Evolutionary conservation across 2,797 vertebrate genomes (phyloP), one percentile per base, ranked within the genome.

Genomic region (Mormyrus hasselquistii): DNA sequence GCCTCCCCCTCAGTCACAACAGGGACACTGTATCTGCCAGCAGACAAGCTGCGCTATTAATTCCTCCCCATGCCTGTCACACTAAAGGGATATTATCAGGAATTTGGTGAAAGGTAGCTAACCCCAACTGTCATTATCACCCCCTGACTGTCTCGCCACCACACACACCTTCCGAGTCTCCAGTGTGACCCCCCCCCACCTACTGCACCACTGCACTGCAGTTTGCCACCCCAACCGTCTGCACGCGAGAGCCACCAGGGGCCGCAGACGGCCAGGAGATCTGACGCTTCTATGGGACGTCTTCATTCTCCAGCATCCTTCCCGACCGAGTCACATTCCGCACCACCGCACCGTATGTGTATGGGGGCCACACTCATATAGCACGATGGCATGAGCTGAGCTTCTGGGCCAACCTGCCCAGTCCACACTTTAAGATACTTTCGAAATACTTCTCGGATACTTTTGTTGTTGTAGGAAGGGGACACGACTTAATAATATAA

Each of bases 41-140:
- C 93, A 93, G 95, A 95, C 95, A 94, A 95, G 93, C 93, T 87
- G 55, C 2, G 14, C 88, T 93, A 95, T 96, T 92, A 94, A 95
- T 87, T 76, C n/a, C 19, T 14, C 49, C 49, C 84, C 49, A 44
- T 16, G 62, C 50, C 84, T 50, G 59, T 52, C 49, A 19, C 59
- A 89, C 59, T 47, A 73, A 86, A 44, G 14, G 55, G 49, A 86
- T 85, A 50, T 52, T 50, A 69, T 53, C 83, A 89, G 29, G 65
- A 73, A 73, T 50, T 12, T 86, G 16, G 25, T 34, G 6, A 53
- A 87, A 59, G 85, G 50, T 86, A 12, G 53, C 6, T 44, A 50
- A 2, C 50, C 4, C 12, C 14, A 53, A 12, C 57, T 14, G 19
- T 65, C 9, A 69, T 69, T 69, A 38, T 38, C 65, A 29, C 29